Percentiles rank a stretch among this genome's conserved stretches.
Conservation (phyloP, 2,797 vertebrate species). For the Cossypha polioptera region DNA sequence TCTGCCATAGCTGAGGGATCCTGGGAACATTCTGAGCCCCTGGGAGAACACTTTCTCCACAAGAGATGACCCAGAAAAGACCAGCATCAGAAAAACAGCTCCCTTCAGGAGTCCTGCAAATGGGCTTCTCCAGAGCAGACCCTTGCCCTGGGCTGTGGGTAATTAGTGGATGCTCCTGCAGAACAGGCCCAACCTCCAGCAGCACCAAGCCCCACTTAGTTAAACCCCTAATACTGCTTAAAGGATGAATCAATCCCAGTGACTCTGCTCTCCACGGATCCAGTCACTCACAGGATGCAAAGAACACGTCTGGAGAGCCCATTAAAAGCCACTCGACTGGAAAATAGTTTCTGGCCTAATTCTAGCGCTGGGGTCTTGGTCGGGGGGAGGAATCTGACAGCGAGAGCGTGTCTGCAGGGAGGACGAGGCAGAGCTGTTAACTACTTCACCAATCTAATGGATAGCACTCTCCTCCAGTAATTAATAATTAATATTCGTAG, state of each 20-base stretch:
- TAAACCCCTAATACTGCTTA: neutral
- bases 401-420: slow-evolving; percentile 9
- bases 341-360: slow-evolving; percentile 76
- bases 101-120: neutral
- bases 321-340: slow-evolving; percentile 74
- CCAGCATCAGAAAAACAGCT: neutral
- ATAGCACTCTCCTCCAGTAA: slow-evolving; percentile 48
- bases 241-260: slow-evolving; percentile 22
- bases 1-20: neutral
- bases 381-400: slow-evolving; percentile 61
- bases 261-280: slow-evolving; percentile 17
- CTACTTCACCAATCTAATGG: slow-evolving; percentile 45
- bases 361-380: slow-evolving; percentile 49
- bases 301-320: slow-evolving; percentile 63
- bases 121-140: neutral
- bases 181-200: neutral
- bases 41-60: rapidly evolving
- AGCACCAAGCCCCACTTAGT: neutral
- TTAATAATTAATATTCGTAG: slow-evolving; percentile 67
- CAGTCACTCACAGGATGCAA: slow-evolving; percentile 59
- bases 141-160: neutral
- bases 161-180: neutral
- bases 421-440: slow-evolving; percentile 57
- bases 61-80: neutral
- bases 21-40: rapidly evolving